These are phyloP conservation scores for Embidobia sp. DNA, from an alignment of 2,888 invertebrate species.

Conservation along the genomic window DNA sequence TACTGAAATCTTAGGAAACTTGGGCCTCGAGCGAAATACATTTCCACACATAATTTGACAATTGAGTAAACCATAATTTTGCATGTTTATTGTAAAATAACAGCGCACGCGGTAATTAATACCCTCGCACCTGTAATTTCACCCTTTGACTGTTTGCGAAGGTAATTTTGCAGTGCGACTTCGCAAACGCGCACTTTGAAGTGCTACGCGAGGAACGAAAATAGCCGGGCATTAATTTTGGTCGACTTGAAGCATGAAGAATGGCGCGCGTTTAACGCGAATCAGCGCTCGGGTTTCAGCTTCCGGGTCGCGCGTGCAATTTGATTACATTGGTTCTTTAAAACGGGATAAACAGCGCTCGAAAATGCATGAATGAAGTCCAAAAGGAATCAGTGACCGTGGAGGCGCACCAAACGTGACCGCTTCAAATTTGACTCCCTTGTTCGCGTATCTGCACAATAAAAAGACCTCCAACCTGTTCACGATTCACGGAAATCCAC, in stretches of 20 bases:
- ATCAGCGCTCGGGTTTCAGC: slow-evolving; percentile 30
- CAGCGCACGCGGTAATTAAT: not conserved
- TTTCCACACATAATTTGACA: too few species aligned
- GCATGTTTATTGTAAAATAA: not conserved
- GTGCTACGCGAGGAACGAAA: not conserved
- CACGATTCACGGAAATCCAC: slow-evolving; percentile 49
- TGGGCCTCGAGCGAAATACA: too few species aligned
- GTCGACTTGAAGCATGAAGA: slow-evolving; percentile 17
- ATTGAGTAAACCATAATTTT: not conserved
- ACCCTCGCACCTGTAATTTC: too few species aligned
- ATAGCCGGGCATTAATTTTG: slow-evolving; percentile 1
- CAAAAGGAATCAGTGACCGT: slow-evolving; percentile 57
- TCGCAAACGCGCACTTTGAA: slow-evolving; percentile 1
- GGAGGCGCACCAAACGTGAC: slow-evolving; percentile 56
- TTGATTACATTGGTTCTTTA: slow-evolving; percentile 49
- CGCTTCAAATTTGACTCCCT: slow-evolving; percentile 49
- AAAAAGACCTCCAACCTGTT: slow-evolving; percentile 51
- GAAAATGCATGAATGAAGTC: slow-evolving; percentile 52
- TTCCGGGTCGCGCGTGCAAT: slow-evolving; percentile 47
- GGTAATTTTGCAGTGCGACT: not conserved
- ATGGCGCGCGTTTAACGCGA: slow-evolving; percentile 23
- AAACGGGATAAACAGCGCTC: slow-evolving; percentile 44
- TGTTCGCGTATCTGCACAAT: slow-evolving; percentile 27
- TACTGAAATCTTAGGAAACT: too few species aligned
- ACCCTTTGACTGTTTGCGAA: too few species aligned